A percentile compares a stretch with the other conserved stretches of the same genome.
These are phyloP conservation scores for Drosophila nannoptera DNA, from an alignment of 1,140 invertebrate species.

Conservation along the genomic window DNA sequence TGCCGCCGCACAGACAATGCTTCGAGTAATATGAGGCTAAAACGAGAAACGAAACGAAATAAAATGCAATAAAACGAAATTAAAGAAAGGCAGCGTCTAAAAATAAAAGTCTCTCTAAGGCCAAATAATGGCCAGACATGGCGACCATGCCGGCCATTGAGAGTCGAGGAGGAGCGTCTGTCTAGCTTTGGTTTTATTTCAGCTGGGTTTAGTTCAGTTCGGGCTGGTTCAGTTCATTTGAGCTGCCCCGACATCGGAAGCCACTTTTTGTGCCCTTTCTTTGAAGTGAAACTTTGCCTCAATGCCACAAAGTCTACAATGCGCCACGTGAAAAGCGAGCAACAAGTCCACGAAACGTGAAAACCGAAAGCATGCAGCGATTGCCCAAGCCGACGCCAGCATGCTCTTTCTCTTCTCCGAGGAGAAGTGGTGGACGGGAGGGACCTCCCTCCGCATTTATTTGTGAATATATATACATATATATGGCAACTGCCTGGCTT, in stretches of 20 bases:
- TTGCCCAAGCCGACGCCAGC: background rate
- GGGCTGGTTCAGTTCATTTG: slow-evolving; percentile 10
- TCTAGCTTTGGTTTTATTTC: slow-evolving; percentile 28
- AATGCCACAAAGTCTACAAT: slow-evolving; percentile 66
- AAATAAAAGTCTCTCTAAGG: slow-evolving; percentile 22
- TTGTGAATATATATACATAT: too few relatives aligned
- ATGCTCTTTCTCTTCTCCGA: slow-evolving; percentile 1
- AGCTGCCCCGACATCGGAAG: slow-evolving; percentile 26
- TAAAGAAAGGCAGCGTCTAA: slow-evolving; percentile 36
- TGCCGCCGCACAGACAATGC: background rate
- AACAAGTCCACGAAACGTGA: slow-evolving; percentile 14
- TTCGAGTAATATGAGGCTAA: slow-evolving; percentile 74
- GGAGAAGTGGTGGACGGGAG: too few relatives aligned
- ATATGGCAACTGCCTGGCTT: background rate
- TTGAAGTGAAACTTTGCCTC: slow-evolving; percentile 66
- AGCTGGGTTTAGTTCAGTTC: slow-evolving; percentile 3
- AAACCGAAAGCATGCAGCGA: background rate
- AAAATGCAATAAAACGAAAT: slow-evolving; percentile 13
- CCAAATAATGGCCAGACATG: slow-evolving; percentile 20
- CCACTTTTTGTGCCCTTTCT: slow-evolving; percentile 59
- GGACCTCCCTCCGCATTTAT: too few relatives aligned
- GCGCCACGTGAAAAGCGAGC: slow-evolving; percentile 44
- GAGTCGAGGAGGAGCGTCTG: slow-evolving; percentile 1
- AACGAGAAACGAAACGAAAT: slow-evolving; percentile 35
- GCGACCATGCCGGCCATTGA: background rate